phyloP scores from a whole-genome alignment of 2,113 vertebrate species.

The Siniperca knerii region DNA sequence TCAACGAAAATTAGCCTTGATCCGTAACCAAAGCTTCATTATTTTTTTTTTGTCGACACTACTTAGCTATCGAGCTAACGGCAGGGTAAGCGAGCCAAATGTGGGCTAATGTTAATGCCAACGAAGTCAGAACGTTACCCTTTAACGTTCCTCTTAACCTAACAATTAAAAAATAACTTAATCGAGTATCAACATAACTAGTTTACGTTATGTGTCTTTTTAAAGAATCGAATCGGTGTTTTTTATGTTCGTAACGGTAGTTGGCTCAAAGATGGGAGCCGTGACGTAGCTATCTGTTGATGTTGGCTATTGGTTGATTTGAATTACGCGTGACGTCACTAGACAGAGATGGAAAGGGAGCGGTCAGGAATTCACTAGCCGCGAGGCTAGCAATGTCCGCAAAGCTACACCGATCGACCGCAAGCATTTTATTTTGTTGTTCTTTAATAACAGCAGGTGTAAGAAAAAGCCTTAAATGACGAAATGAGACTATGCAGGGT shows the following conservation, averaged over 20 bases:
- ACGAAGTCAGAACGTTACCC: rapidly evolving
- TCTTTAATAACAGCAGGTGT: background rate
- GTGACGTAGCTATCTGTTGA: conserved; percentile 56
- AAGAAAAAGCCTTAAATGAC: background rate
- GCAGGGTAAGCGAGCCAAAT: background rate
- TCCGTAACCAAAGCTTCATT: background rate
- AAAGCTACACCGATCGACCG: rapidly evolving
- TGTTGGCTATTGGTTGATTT: conserved; percentile 38
- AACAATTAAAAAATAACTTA: too few relatives aligned
- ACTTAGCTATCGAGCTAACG: background rate
- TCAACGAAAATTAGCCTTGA: background rate
- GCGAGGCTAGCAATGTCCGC: rapidly evolving
- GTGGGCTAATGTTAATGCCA: rapidly evolving
- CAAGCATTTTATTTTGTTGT: background rate
- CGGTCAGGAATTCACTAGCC: background rate
- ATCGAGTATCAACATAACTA: rapidly evolving
- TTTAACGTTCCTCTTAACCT: background rate
- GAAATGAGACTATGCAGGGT: background rate
- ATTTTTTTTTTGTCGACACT: background rate
- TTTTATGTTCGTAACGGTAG: background rate
- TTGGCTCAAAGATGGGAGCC: conserved; percentile 19
- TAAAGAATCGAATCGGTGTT: rapidly evolving
- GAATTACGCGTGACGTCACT: background rate
- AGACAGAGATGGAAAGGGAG: background rate
- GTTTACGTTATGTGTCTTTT: background rate